A percentile compares a stretch with the other conserved stretches of the same genome.
These are phyloP conservation scores for Brachymystax lenok DNA, from an alignment of 2,797 vertebrate genomes.

Conservation along the genomic window DNA sequence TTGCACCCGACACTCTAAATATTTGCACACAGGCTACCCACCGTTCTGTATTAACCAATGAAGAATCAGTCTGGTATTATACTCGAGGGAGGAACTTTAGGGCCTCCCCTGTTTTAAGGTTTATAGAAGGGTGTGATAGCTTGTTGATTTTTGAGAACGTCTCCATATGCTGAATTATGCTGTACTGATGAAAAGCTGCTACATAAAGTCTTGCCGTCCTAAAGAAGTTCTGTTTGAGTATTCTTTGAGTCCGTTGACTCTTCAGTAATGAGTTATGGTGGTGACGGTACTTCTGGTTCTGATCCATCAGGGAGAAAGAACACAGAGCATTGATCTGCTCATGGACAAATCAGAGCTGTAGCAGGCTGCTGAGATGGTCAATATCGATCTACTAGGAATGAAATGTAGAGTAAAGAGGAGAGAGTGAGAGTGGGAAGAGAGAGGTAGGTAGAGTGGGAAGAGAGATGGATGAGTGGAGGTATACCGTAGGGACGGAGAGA, in stretches of 20 bases:
- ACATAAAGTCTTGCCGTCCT: too few species aligned
- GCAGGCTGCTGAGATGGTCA: conserved; percentile 46
- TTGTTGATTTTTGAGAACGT: too few species aligned
- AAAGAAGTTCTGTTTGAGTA: too few species aligned
- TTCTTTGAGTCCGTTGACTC: neutral
- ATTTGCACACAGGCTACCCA: too few species aligned
- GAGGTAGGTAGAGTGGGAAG: conserved; percentile 6
- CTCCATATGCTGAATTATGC: too few species aligned
- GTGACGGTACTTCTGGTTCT: conserved; percentile 36
- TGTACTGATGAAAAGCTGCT: too few species aligned
- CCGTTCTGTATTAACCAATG: too few species aligned
- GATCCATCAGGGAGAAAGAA: conserved; percentile 56
- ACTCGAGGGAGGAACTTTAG: too few species aligned
- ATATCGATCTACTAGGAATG: conserved; percentile 58
- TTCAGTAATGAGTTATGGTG: conserved; percentile 56
- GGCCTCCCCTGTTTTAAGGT: too few species aligned
- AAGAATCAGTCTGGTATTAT: too few species aligned
- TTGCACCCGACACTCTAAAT: too few species aligned
- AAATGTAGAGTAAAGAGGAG: conserved; percentile 26
- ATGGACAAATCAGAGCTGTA: conserved; percentile 54
- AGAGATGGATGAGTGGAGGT: neutral
- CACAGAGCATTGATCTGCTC: conserved; percentile 59
- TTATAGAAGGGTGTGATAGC: too few species aligned
- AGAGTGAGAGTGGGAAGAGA: conserved; percentile 21
- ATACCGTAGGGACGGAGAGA: neutral